Percentiles rank a stretch among this genome's conserved stretches.
These are phyloP conservation scores for Euphydryas editha DNA, from an alignment of 2,888 invertebrate genomes.

Conservation along the genomic window DNA sequence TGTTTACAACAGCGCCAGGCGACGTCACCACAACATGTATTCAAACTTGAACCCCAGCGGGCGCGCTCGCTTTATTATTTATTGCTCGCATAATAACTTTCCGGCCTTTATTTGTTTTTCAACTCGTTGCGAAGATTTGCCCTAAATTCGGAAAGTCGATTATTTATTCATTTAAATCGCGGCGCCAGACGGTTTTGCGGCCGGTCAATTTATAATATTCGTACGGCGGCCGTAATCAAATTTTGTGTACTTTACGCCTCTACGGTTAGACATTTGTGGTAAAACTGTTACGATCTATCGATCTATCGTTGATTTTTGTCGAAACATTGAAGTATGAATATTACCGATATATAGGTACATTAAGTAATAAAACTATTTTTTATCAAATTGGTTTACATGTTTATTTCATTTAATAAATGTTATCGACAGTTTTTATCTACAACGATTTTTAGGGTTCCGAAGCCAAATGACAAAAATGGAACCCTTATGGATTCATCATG, in stretches of 20 bases:
- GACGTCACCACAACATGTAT: conserved; percentile 48
- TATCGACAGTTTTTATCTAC: no score
- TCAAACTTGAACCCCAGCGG: conserved; percentile 62
- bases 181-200: conserved; percentile 35
- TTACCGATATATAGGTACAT: no score
- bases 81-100: conserved; percentile 75
- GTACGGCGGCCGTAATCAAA: conserved; percentile 29
- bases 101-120: conserved; percentile 73
- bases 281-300: background rate
- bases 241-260: conserved; percentile 14
- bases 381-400: no score
- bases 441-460: no score
- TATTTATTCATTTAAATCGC: conserved; percentile 74
- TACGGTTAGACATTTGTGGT: background rate
- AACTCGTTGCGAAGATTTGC: conserved; percentile 80
- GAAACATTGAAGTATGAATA: background rate
- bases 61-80: conserved; percentile 77
- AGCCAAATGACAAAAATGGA: no score
- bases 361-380: no score
- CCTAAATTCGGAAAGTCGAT: conserved; percentile 73
- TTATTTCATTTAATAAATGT: no score
- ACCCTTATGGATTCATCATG: no score
- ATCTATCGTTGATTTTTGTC: background rate
- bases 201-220: conserved; percentile 33
- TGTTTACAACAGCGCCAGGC: conserved; percentile 24